Base-by-base conservation (phyloP, 2,888 invertebrate species). In the Eupithecia inturbata region DNA sequence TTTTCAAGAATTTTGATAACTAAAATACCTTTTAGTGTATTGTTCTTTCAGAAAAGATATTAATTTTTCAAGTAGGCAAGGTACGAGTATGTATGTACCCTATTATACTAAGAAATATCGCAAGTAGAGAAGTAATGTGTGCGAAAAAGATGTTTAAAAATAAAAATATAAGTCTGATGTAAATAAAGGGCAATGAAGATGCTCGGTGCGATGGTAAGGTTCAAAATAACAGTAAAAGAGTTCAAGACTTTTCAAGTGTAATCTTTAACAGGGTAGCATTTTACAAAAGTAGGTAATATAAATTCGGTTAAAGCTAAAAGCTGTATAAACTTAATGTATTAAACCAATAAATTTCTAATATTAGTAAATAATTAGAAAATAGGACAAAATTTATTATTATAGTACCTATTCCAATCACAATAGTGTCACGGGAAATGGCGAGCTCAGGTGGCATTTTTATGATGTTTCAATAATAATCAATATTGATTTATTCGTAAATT, bases 161-260 rank as follows among this genome's bases (percentile, higher is more conserved):
- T n/a, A 16, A 14, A 28, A 19, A 63, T 19, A 16, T 69, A 68
- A n/a, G n/a, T 22, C 14, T 41, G 7, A 67, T 71, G 68, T 12
- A 68, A 69, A 64, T 41, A 63, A 41, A 64, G 63, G 62, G 57
- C 68, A 70, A 69, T 74, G 68, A 69, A 71, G 74, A 73, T 60
- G 66, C 57, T 67, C 26, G 68, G 62, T 60, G 36, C 70, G 49
- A 19, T 22, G 39, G 64, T 57, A 36, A 53, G 36, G 33, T 36
- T 10, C 53, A 70, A 67, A 70, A 70, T 69, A 45, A 67, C 53
- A 49, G 39, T 9, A 62, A 28, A 62, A 62, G 16, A 26, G 26
- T 60, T 60, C 3, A 53, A 57, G 57, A 12, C 57, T 57, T 57
- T 49, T 57, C 12, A 53, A 53, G 10, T 26, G n/a, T 9, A 49